These are phyloP conservation scores for Nezara viridula DNA, from an alignment of 2,888 invertebrate genomes.

Conservation along the genomic window DNA sequence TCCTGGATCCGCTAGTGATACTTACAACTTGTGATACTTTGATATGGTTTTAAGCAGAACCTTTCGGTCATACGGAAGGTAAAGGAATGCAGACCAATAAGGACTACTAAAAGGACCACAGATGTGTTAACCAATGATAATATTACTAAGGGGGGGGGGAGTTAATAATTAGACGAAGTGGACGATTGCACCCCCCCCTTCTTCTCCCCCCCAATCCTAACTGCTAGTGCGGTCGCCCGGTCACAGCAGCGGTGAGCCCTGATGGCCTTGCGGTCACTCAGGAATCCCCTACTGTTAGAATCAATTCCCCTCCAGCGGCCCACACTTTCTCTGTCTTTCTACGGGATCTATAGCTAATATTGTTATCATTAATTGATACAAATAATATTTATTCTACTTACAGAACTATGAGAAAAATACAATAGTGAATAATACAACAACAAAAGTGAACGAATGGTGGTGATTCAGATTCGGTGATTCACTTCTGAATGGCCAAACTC, in stretches of 20 bases:
- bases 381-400: too few relatives aligned
- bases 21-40: too few relatives aligned
- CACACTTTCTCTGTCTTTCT: not conserved
- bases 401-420: too few relatives aligned
- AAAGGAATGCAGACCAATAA: too few relatives aligned
- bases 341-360: not conserved
- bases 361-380: not conserved
- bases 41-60: too few relatives aligned
- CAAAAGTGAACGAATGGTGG: too few relatives aligned
- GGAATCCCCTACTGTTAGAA: not conserved
- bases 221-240: not conserved
- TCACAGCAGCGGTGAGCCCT: not conserved
- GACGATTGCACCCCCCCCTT: not conserved
- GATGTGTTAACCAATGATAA: not conserved
- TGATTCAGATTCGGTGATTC: too few relatives aligned
- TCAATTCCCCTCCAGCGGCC: not conserved
- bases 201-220: not conserved
- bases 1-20: too few relatives aligned
- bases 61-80: too few relatives aligned
- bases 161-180: not conserved
- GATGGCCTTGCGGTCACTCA: conserved; percentile 28
- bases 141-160: not conserved
- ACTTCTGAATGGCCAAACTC: too few relatives aligned
- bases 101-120: not conserved
- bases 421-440: too few relatives aligned